A percentile compares a stretch with the other conserved stretches of the same genome.
Conservation (phyloP, 2,797 vertebrate genomes). For the Pempheris klunzingeri region DNA sequence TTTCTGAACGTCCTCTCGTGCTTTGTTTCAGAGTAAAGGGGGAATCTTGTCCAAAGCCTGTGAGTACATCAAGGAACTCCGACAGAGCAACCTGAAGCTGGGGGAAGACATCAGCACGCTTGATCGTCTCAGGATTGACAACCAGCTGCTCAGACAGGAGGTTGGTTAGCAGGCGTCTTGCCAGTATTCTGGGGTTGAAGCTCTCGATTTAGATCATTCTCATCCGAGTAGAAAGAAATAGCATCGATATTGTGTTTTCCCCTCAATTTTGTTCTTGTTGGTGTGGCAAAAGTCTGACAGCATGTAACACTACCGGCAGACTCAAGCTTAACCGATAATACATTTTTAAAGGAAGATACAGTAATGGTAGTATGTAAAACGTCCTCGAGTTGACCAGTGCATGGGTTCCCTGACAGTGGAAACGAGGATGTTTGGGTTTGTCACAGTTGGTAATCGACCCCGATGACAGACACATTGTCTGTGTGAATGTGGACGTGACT, state of each 20-base stretch:
- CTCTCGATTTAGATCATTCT: background rate
- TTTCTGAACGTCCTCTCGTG: background rate
- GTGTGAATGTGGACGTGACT: background rate
- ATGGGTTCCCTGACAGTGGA: background rate
- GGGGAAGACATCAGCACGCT: conserved; percentile 89
- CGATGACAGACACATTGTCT: background rate
- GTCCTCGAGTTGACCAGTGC: background rate
- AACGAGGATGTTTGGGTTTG: background rate
- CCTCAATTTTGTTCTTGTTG: background rate
- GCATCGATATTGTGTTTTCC: background rate
- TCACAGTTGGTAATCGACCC: background rate
- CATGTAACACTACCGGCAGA: background rate
- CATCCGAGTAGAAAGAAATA: background rate
- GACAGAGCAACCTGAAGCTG: conserved; percentile 92
- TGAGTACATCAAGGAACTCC: conserved; percentile 95
- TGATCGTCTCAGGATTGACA: conserved; percentile 92
- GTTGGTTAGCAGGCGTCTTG: conserved; percentile 64
- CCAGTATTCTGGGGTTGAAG: background rate
- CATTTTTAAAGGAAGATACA: too few species aligned
- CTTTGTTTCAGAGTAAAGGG: conserved; percentile 90
- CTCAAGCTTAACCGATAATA: too few species aligned
- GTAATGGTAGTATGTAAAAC: too few species aligned
- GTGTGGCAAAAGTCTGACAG: background rate
- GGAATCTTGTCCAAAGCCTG: conserved; percentile 97
- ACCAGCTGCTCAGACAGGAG: conserved; percentile 93